Evolutionary conservation across 2,797 vertebrate genomes (phyloP), one percentile per base, ranked within the genome.

Genomic region (Sarcoramphus papa): DNA sequence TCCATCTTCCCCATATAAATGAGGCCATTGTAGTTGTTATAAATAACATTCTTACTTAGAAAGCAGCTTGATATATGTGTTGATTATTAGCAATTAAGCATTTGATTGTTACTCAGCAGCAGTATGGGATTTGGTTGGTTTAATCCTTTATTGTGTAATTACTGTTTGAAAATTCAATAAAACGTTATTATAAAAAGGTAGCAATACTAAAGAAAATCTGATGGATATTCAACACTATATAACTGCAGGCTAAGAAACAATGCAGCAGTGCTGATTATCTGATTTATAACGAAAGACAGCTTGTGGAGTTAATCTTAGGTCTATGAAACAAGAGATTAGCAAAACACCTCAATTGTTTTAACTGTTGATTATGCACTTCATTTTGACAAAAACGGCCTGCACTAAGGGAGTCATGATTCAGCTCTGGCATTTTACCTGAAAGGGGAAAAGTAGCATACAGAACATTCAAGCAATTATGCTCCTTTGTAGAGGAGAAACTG

Each of bases 331-430:
- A 73, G 21, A 91, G 56, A 92, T 94, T 92, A 96, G 50, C 53
- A 95, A 93, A 94, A 94, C 37, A 91, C 37, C 51, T 87, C 75
- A 79, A 81, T 94, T 95, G 60, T 86, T 97, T 94, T 94, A 97
- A 90, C 19, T 96, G 75, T 93, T 94, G 78, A 93, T 96, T 93
- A 91, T 91, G 79, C 35, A 56, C 91, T 96, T 96, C 13, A 78
- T 89, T 95, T 51, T 90, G 74, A 96, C 84, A 90, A 91, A 93
- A 90, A 94, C 78, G 53, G 19, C 7, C 40, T 92, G 27, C 69
- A 69, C 18, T 92, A 50, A 62, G 45, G 64, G 45, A 84, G 25
- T 72, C 11, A 70, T 92, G 41, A 96, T 95, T 95, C 70, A 94
- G 40, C 70, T 64, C 78, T 95, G 54, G 20, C 40, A 72, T 93